Percentiles rank a stretch among this genome's conserved stretches.
Evolutionary conservation across 2,797 vertebrate genomes (phyloP).

Genomic region (Lagothrix lagotricha): DNA sequence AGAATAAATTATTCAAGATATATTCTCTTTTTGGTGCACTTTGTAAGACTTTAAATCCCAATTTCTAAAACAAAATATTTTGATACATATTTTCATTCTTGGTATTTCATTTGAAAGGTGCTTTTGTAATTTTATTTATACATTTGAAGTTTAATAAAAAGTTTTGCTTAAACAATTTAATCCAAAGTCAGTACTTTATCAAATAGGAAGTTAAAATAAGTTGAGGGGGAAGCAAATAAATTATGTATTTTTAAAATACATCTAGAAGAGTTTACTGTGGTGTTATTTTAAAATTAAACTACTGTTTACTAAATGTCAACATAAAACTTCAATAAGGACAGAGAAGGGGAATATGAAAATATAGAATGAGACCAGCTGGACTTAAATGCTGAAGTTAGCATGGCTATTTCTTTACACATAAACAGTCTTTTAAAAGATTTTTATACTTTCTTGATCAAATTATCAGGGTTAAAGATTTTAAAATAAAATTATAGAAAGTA

Average conservation of each 20-base stretch:
- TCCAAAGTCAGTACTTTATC: neutral
- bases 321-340: conserved; percentile 22
- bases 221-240: neutral
- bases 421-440: conserved; percentile 24
- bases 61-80: conserved; percentile 34
- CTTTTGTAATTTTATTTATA: neutral
- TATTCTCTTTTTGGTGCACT: neutral
- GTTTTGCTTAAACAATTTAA: conserved; percentile 42
- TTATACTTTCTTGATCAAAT: conserved; percentile 2
- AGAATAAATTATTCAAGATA: neutral
- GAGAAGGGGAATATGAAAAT: neutral
- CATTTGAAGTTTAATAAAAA: conserved; percentile 8
- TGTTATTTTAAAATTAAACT: conserved; percentile 47
- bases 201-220: neutral
- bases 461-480: conserved; percentile 30
- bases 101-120: neutral
- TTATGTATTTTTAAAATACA: conserved; percentile 13
- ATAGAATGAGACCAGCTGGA: neutral
- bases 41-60: neutral
- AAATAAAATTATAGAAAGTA: conserved; percentile 23
- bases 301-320: conserved; percentile 8
- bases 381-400: neutral
- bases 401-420: conserved; percentile 2
- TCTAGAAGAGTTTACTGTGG: neutral
- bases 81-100: neutral